Percentiles rank a stretch among this genome's conserved stretches.
phyloP scores from a whole-genome alignment of 2,888 invertebrate genomes.

The Parnassius smintheus region DNA sequence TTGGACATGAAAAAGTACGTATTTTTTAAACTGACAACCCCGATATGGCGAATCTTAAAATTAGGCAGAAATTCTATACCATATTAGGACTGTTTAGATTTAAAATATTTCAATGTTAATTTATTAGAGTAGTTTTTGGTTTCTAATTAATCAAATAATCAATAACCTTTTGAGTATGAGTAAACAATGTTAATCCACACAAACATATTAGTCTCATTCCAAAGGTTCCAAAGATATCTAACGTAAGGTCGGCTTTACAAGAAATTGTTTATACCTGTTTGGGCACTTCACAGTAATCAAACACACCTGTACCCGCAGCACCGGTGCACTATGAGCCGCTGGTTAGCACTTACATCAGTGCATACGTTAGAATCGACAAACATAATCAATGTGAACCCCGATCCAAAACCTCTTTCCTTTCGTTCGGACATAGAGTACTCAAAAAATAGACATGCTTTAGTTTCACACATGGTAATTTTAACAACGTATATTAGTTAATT shows the following conservation, averaged over 20 bases:
- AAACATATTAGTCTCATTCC: conserved; percentile 2
- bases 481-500: too few relatives aligned
- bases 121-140: too few relatives aligned
- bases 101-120: too few relatives aligned
- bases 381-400: conserved; percentile 35
- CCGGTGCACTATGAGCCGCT: conserved; percentile 47
- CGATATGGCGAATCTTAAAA: too few relatives aligned
- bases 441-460: conserved; percentile 12
- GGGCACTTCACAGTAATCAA: conserved; percentile 31
- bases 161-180: too few relatives aligned
- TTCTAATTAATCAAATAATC: too few relatives aligned
- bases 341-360: conserved; percentile 65
- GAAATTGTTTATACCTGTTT: conserved; percentile 28
- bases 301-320: conserved; percentile 52
- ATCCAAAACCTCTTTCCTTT: conserved; percentile 24
- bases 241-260: conserved; percentile 26
- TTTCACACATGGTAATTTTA: too few relatives aligned
- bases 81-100: too few relatives aligned
- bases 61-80: too few relatives aligned
- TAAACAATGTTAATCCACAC: too few relatives aligned
- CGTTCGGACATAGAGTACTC: conserved; percentile 24
- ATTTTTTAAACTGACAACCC: too few relatives aligned
- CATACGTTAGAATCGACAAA: conserved; percentile 61
- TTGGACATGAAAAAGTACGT: too few relatives aligned
- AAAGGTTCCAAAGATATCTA: conserved; percentile 16